Evolutionary conservation across 2,113 vertebrate genomes (phyloP).

Genomic region (Microtus pennsylvanicus): DNA sequence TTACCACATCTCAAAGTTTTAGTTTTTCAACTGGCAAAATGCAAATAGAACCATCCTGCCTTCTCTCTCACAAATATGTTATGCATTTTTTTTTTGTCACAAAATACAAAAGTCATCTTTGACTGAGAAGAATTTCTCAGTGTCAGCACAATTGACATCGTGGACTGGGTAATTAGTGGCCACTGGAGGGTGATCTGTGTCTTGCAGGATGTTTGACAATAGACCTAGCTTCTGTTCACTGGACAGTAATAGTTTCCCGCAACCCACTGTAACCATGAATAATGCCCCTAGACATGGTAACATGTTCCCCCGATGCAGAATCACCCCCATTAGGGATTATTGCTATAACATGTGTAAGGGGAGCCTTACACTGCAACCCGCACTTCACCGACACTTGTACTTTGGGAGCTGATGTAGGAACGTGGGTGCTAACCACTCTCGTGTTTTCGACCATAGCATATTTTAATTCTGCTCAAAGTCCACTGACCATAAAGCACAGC

Average conservation of each 20-base stretch:
- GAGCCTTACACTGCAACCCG: too few species aligned
- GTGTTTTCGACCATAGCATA: background rate
- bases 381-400: background rate
- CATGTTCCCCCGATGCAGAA: background rate
- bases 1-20: background rate
- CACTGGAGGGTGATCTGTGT: too few species aligned
- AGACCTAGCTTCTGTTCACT: background rate
- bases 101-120: background rate
- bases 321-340: background rate
- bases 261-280: background rate
- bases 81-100: background rate
- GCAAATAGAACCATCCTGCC: background rate
- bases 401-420: background rate
- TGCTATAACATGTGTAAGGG: too few species aligned
- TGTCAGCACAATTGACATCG: background rate
- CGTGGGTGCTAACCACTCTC: background rate
- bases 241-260: background rate
- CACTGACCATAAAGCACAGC: background rate
- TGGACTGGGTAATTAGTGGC: background rate
- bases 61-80: background rate
- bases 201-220: background rate
- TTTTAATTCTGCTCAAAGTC: background rate
- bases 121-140: background rate
- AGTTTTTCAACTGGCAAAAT: background rate
- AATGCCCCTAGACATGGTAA: background rate